These are phyloP conservation scores for Lutraria lutraria DNA, from an alignment of 2,888 invertebrate species.

Conservation along the genomic window DNA sequence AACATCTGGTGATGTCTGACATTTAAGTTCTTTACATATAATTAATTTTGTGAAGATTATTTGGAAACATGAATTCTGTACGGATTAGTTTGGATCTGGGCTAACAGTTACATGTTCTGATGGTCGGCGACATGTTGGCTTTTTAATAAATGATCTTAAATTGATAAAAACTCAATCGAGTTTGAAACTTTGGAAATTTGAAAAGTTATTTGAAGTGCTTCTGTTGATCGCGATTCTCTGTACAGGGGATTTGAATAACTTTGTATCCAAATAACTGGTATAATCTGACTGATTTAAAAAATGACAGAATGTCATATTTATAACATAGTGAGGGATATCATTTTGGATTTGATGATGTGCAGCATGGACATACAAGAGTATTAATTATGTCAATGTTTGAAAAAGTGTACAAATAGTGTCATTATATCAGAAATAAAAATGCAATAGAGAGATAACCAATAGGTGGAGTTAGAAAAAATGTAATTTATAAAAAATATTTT, in stretches of 20 bases:
- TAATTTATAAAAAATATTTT: too few relatives aligned
- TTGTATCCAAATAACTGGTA: background rate
- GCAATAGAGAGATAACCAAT: background rate
- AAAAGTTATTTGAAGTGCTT: background rate
- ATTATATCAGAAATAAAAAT: background rate
- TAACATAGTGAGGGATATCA: background rate
- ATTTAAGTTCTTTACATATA: background rate
- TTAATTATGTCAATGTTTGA: background rate
- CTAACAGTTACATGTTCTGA: background rate
- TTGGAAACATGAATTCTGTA: background rate
- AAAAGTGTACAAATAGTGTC: background rate
- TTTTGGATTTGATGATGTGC: background rate
- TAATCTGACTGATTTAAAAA: background rate
- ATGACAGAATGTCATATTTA: slow-evolving; percentile 22
- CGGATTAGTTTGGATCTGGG: background rate
- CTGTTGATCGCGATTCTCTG: background rate
- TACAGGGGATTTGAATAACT: slow-evolving; percentile 16
- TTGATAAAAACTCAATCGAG: slow-evolving; percentile 13
- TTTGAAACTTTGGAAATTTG: slow-evolving; percentile 1
- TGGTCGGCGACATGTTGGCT: background rate
- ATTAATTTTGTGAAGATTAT: background rate
- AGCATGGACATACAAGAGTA: background rate
- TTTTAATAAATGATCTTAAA: slow-evolving; percentile 10
- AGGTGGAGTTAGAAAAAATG: slow-evolving; percentile 3
- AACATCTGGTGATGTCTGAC: background rate